Evolutionary conservation across 2,797 vertebrate genomes (phyloP).

Genomic region (Cichlasoma orientale): DNA sequence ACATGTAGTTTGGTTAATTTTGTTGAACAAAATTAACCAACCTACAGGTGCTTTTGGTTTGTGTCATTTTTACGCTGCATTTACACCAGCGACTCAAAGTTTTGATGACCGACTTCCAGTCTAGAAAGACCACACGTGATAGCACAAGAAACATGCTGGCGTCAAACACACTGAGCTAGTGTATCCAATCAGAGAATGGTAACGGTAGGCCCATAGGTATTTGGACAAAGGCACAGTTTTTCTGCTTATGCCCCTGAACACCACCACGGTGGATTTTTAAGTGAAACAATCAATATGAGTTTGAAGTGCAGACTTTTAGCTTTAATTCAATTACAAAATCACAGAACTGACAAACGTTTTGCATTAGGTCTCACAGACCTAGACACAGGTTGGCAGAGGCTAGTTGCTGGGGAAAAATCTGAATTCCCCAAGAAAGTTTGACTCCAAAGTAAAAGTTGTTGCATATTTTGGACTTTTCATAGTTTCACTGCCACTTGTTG

Average conservation of each 20-base stretch:
- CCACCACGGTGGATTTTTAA: neutral
- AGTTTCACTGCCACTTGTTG: neutral
- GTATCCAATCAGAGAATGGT: neutral
- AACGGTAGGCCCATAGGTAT: neutral
- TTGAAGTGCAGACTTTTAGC: neutral
- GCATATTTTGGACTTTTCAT: neutral
- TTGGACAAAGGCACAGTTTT: neutral
- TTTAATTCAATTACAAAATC: neutral
- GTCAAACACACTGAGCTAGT: neutral
- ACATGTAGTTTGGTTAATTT: neutral
- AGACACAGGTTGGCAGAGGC: neutral
- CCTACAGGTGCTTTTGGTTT: neutral
- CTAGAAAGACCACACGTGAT: neutral
- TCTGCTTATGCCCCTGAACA: neutral
- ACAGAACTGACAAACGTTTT: neutral
- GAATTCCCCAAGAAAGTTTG: too few relatives aligned
- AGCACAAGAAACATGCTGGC: neutral
- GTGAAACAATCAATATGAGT: neutral
- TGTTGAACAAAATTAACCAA: neutral
- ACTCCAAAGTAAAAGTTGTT: neutral
- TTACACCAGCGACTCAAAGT: neutral
- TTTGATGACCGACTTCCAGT: neutral
- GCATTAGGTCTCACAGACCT: neutral
- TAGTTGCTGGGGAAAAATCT: too few relatives aligned
- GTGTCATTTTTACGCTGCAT: neutral